Evolutionary conservation across 2,888 invertebrate species (phyloP), one percentile per base, ranked within the genome.

Genomic region (Thyatira batis): DNA sequence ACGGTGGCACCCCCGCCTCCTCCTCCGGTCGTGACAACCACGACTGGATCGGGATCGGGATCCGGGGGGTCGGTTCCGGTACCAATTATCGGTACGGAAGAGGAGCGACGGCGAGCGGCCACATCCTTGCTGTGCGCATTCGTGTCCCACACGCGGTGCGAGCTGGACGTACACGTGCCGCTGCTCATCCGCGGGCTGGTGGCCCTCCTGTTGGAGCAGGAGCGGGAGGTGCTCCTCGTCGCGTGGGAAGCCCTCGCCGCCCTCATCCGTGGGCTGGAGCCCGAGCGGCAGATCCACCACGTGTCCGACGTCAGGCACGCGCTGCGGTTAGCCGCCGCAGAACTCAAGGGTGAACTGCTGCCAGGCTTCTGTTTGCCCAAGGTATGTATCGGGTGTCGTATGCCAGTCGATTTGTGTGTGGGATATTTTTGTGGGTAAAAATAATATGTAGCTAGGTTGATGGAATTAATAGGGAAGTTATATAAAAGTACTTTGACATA

Each of bases 321-420:
- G 6, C 95, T 99, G n/a, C 93, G 97, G 17, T 98, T 96, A 87
- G 98, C 97, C 11, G 94, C 96, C 27, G 95, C 96, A 20, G 98
- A 98, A 75, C 92, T 97, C 65, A 96, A 96, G 74, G 95, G 94
- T 0, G 95, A 96, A 49, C 89, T 97, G 54, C 87, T 98, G 66
- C 98, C 98, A 10, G 99, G 98, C 10, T 98, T 99, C 84, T 98
- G 98, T 82, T 88, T 98, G 68, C 97, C 98, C 0, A 98, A 98
- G 92, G 95, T 94, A 61, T n/a, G 9, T 70, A 74, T 3, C 8
- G 6, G 23, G 23, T 4, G 23, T 23, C 23, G 6, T 23, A 23
- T 23, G 23, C 23, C 23, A 23, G 3, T 23, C 3, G 6, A 23
- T 23, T 23, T 23, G 23, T 23, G 6, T 3, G 6, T 23, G 23